phyloP scores from a whole-genome alignment of 2,888 invertebrate genomes.

The Clivina fossor region DNA sequence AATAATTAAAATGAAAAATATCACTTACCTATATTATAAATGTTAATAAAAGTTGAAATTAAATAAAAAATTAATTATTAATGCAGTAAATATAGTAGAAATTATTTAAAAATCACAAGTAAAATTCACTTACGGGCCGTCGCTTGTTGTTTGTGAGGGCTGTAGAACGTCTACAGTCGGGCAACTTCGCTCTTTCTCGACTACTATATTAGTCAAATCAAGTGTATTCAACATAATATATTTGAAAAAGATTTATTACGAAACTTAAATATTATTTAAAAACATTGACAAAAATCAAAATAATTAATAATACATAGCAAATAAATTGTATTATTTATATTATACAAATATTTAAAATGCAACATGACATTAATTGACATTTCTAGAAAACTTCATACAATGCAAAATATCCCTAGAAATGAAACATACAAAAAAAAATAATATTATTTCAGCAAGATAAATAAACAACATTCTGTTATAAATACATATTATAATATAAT shows the following conservation, averaged over 20 bases:
- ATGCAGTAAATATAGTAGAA: constrained; percentile 19
- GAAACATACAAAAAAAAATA: too few relatives aligned
- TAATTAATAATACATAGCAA: constrained; percentile 1
- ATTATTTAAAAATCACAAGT: constrained; percentile 40
- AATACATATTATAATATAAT: too few relatives aligned
- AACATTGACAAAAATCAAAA: constrained; percentile 25
- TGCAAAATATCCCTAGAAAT: constrained; percentile 14
- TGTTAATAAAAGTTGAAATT: constrained; percentile 25
- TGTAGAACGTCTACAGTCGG: constrained; percentile 36
- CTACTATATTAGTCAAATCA: constrained; percentile 21
- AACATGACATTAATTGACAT: constrained; percentile 28
- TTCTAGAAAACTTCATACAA: constrained; percentile 22
- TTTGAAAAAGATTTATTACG: neutral
- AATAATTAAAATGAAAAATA: constrained; percentile 16
- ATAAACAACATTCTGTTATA: too few relatives aligned
- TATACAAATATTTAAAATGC: constrained; percentile 16
- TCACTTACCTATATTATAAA: constrained; percentile 29
- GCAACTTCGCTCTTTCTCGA: constrained; percentile 27
- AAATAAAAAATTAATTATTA: constrained; percentile 20
- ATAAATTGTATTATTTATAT: neutral
- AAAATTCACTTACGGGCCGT: constrained; percentile 57
- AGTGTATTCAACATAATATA: constrained; percentile 4
- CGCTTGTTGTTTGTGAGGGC: constrained; percentile 57
- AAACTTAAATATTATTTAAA: constrained; percentile 19
- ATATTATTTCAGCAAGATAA: too few relatives aligned